Evolutionary conservation across 2,113 vertebrate genomes (phyloP).

Genomic region (Coracopsis vasa): DNA sequence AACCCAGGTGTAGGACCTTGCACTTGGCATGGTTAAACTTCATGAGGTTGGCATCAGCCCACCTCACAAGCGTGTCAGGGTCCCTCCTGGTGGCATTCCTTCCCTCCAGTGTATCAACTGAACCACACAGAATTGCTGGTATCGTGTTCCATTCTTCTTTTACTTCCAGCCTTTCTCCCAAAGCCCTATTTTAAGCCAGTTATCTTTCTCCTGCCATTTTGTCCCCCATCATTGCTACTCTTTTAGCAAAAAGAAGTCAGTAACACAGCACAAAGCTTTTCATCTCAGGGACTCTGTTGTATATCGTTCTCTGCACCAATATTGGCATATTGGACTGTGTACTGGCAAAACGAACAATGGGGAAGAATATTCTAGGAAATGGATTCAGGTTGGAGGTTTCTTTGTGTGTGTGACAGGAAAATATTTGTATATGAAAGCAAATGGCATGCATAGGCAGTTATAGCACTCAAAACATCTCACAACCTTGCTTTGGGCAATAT

Average conservation of each 20-base stretch:
- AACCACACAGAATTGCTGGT: background rate
- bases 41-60: too few species aligned
- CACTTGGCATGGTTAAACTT: too few species aligned
- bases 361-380: background rate
- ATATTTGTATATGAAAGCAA: background rate
- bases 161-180: background rate
- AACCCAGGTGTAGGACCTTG: too few species aligned
- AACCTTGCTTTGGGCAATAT: background rate
- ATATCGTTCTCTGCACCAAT: fast-evolving
- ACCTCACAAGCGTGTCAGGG: too few species aligned
- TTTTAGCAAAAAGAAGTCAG: background rate
- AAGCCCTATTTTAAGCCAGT: background rate
- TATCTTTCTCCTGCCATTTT: background rate
- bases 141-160: background rate
- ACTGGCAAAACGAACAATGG: background rate
- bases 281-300: background rate
- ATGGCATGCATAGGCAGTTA: background rate
- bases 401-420: background rate
- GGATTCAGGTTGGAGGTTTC: background rate
- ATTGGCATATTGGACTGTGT: background rate
- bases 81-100: too few species aligned
- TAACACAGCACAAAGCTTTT: background rate
- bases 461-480: background rate
- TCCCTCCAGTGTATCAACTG: too few species aligned
- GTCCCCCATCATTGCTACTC: background rate